Percentiles rank a stretch among this genome's conserved stretches.
Conservation (phyloP, 1,140 invertebrate species). For the Tachypleus tridentatus region DNA sequence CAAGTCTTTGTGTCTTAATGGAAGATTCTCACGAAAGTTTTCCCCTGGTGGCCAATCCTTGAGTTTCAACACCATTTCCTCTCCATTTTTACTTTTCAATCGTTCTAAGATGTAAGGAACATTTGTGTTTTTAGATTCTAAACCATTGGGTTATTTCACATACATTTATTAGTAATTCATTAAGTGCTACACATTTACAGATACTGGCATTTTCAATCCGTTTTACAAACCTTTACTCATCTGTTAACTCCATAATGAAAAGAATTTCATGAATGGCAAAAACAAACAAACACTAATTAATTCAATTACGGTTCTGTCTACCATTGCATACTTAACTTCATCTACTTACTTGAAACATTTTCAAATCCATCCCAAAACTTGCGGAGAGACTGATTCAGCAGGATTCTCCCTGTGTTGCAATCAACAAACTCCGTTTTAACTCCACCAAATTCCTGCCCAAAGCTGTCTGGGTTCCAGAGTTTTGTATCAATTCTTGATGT, state of each 20-base stretch:
- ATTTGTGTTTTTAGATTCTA: no score
- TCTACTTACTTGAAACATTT: slow-evolving; percentile 44
- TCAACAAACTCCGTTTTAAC: slow-evolving; percentile 88
- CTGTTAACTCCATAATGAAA: no score
- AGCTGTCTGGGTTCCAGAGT: slow-evolving; percentile 83
- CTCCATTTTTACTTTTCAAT: slow-evolving; percentile 56
- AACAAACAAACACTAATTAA: no score
- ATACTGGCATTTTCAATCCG: no score
- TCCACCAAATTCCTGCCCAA: slow-evolving; percentile 46
- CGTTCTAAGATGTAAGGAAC: slow-evolving; percentile 15
- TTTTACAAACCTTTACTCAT: no score
- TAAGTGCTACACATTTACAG: no score
- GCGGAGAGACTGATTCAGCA: slow-evolving; percentile 75
- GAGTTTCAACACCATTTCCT: slow-evolving; percentile 57
- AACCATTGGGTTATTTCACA: no score
- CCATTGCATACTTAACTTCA: no score
- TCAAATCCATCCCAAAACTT: slow-evolving; percentile 97
- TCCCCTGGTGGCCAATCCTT: not conserved
- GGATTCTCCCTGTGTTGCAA: slow-evolving; percentile 64
- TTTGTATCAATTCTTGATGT: slow-evolving; percentile 58
- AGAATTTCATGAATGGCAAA: no score
- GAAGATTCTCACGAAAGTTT: not conserved
- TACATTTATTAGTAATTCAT: no score
- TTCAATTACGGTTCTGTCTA: no score
- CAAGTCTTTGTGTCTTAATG: not conserved